Conservation (phyloP, 2,888 invertebrate genomes). For the Cerceris ruficornis region DNA sequence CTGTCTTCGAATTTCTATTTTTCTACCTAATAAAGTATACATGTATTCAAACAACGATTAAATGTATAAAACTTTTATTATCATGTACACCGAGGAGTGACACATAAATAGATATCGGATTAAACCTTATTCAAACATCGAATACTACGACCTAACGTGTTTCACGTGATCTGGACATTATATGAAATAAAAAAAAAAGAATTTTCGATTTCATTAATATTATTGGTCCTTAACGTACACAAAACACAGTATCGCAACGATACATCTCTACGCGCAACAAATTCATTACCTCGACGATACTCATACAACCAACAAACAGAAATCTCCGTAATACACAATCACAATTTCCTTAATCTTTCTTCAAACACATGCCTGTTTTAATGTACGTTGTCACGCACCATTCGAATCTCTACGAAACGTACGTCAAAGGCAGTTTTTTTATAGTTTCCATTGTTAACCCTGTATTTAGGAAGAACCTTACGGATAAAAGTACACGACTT, state of each 20-base stretch:
- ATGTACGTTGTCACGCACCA: conserved; percentile 26
- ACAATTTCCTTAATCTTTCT: not conserved
- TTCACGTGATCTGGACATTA: conserved; percentile 30
- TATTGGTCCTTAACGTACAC: conserved; percentile 63
- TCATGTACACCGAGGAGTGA: conserved; percentile 74
- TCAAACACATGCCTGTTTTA: not conserved
- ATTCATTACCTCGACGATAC: conserved; percentile 26
- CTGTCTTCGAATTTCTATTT: conserved; percentile 7
- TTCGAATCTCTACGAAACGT: conserved; percentile 46
- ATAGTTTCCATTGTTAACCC: conserved; percentile 60
- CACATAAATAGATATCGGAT: conserved; percentile 71
- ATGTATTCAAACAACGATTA: conserved; percentile 35
- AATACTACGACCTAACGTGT: conserved; percentile 26
- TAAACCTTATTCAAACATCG: conserved; percentile 52
- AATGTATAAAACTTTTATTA: conserved; percentile 80
- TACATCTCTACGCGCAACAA: conserved; percentile 33
- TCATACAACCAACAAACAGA: not conserved
- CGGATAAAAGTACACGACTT: conserved; percentile 44
- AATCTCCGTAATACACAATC: not conserved
- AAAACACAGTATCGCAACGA: conserved; percentile 44
- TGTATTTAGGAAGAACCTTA: conserved; percentile 62
- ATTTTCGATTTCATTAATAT: conserved; percentile 43
- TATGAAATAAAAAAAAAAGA: conserved; percentile 26
- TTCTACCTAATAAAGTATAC: conserved; percentile 33
- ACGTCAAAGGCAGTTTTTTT: conserved; percentile 63